Base-by-base conservation (phyloP, 2,797 vertebrate species). In the Melanotaenia pygmaea region DNA sequence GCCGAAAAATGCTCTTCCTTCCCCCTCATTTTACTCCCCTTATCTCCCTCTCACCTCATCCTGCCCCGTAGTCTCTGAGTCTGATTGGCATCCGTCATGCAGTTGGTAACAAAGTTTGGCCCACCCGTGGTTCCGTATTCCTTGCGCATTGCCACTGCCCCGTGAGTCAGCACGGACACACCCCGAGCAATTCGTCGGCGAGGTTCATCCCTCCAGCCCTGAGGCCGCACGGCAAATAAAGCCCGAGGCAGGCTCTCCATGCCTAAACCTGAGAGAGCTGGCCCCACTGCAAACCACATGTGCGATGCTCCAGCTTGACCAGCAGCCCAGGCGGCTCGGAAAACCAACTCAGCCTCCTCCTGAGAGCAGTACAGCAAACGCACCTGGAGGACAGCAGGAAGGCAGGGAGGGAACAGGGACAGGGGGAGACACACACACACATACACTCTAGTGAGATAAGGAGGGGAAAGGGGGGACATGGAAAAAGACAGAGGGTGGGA, bases 361-460 rank as follows among this genome's bases (percentile, higher is more conserved):
- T 97, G 95, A 59, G 97, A 97, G 73, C 97, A 99, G 92, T 98
- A 99, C 86, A 99, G 96, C 87, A 98, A 93, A 32, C 97, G 96
- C 67, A 98, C 97, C 94, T 95, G 91, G 64, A 81, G 88, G 83
- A 86, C 70, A 82, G 79, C 30, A 76, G 83, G 81, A 80, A 81
- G 83, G 79, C 80, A 79, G 84, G 90, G 85, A 86, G 84, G 86
- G 86, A 84, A 81, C 64, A 77, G 81, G 85, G 85, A 86, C 68
- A 72, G 81, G 87, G 86, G 87, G 73, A 87, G 81, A 90, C 83
- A 92, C 88, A 91, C 90, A 93, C 86, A 89, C 89, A 92, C 73
- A 90, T 77, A 92, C 89, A 88, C 74, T 57, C 92, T 88, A 91
- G 92, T 93, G 92, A 91, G 91, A 93, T 92, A 91, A 87, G 84